Percentiles rank a stretch among this genome's conserved stretches.
Evolutionary conservation across 2,113 vertebrate genomes (phyloP).

Genomic region (Danionella cerebrum): DNA sequence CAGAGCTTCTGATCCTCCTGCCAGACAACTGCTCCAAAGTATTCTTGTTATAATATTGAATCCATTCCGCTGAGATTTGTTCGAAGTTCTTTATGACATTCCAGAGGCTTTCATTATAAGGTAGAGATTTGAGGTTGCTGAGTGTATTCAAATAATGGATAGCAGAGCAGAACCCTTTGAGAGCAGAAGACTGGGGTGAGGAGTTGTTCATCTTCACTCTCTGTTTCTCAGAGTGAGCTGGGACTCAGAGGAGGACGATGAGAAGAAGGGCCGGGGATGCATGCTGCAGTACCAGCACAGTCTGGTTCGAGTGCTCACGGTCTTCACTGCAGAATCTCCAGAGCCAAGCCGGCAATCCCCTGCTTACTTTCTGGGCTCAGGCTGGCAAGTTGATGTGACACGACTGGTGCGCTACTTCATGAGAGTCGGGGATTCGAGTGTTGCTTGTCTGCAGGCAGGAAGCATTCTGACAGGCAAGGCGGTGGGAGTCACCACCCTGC

Average conservation of each 20-base stretch:
- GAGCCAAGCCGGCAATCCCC: slow-evolving; percentile 46
- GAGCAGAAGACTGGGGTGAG: neutral
- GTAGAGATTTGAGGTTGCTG: slow-evolving; percentile 15
- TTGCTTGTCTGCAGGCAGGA: slow-evolving; percentile 71
- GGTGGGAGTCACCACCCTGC: slow-evolving; percentile 79
- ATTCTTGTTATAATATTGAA: neutral
- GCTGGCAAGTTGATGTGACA: slow-evolving; percentile 89
- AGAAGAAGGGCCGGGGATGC: slow-evolving; percentile 76
- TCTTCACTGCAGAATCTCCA: slow-evolving; percentile 71
- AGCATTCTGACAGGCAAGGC: slow-evolving; percentile 76
- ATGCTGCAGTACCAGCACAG: slow-evolving; percentile 90
- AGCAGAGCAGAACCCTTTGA: neutral
- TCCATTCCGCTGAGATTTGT: neutral
- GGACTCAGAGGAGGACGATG: slow-evolving; percentile 84
- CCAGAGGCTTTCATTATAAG: slow-evolving; percentile 1
- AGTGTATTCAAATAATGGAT: slow-evolving; percentile 7
- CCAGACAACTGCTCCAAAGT: neutral
- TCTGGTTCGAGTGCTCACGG: slow-evolving; percentile 73
- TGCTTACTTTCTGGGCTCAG: slow-evolving; percentile 74
- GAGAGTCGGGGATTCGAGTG: slow-evolving; percentile 74
- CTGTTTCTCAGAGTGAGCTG: slow-evolving; percentile 65
- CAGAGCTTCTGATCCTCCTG: neutral
- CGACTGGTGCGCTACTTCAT: slow-evolving; percentile 74
- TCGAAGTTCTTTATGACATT: neutral
- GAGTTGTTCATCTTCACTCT: slow-evolving; percentile 17